A percentile compares a stretch with the other conserved stretches of the same genome.
Evolutionary conservation across 1,140 invertebrate genomes (phyloP).

Genomic region (Drosophila lini): DNA sequence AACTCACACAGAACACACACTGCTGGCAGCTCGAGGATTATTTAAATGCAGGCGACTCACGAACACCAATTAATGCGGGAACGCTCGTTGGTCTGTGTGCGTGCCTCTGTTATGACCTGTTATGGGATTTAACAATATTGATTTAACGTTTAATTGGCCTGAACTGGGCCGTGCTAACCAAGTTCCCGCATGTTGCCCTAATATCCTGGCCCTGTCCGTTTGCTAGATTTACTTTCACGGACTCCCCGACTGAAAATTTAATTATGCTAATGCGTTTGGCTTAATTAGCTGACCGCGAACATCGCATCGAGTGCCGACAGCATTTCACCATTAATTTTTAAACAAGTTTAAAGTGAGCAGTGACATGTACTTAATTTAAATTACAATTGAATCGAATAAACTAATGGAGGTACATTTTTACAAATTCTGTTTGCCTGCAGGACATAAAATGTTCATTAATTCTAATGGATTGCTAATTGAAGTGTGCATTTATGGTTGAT

Average conservation of each 20-base stretch:
- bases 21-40: slow-evolving; percentile 30
- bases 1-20: not conserved
- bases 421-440: slow-evolving; percentile 9
- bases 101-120: slow-evolving; percentile 9
- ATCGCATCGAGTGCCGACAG: not conserved
- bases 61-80: slow-evolving; percentile 40
- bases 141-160: slow-evolving; percentile 58
- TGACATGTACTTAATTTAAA: slow-evolving; percentile 14
- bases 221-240: slow-evolving; percentile 19
- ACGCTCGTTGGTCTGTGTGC: slow-evolving; percentile 4
- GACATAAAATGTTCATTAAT: slow-evolving; percentile 1
- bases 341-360: slow-evolving; percentile 6
- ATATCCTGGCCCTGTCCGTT: not conserved
- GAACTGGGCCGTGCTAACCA: slow-evolving; percentile 25
- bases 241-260: slow-evolving; percentile 25
- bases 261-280: slow-evolving; percentile 43
- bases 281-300: slow-evolving; percentile 39
- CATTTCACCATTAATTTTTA: slow-evolving; percentile 26
- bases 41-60: slow-evolving; percentile 37
- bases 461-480: slow-evolving; percentile 8
- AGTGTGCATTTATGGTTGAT: slow-evolving; percentile 2
- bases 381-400: slow-evolving; percentile 15
- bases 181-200: slow-evolving; percentile 16
- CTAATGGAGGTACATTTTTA: slow-evolving; percentile 1
- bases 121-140: slow-evolving; percentile 46